Conservation (phyloP, 2,888 invertebrate species). For the Pyralis farinalis region DNA sequence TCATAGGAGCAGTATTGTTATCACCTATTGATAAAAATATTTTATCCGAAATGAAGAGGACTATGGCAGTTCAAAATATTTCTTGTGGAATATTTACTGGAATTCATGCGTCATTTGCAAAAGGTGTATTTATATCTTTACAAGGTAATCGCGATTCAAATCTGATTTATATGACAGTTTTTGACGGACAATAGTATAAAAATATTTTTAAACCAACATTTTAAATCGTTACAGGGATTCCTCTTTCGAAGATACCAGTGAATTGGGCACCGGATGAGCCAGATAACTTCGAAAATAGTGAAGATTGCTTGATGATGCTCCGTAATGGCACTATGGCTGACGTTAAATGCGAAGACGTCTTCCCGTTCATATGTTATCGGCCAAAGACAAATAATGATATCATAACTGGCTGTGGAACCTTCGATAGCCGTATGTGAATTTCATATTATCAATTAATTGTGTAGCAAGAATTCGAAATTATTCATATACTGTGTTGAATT, state of each 20-base stretch:
- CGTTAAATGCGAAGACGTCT: conserved; percentile 21
- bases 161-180: too few relatives aligned
- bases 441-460: neutral
- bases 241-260: conserved; percentile 25
- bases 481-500: too few relatives aligned
- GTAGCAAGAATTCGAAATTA: too few relatives aligned
- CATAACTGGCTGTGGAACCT: conserved; percentile 30
- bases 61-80: neutral
- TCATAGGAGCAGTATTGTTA: neutral
- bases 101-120: neutral
- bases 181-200: neutral
- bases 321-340: conserved; percentile 25
- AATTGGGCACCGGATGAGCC: conserved; percentile 31
- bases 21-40: neutral
- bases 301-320: conserved; percentile 24
- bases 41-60: neutral
- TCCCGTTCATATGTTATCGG: conserved; percentile 30
- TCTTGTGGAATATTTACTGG: neutral
- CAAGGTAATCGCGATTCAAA: neutral
- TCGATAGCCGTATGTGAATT: conserved; percentile 26
- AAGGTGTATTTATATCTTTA: neutral
- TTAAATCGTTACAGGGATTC: conserved; percentile 15
- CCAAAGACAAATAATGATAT: conserved; percentile 12
- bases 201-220: neutral
- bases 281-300: conserved; percentile 26